These are phyloP conservation scores for Pyrrhia umbra DNA, from an alignment of 2,888 invertebrate species.

Conservation along the genomic window DNA sequence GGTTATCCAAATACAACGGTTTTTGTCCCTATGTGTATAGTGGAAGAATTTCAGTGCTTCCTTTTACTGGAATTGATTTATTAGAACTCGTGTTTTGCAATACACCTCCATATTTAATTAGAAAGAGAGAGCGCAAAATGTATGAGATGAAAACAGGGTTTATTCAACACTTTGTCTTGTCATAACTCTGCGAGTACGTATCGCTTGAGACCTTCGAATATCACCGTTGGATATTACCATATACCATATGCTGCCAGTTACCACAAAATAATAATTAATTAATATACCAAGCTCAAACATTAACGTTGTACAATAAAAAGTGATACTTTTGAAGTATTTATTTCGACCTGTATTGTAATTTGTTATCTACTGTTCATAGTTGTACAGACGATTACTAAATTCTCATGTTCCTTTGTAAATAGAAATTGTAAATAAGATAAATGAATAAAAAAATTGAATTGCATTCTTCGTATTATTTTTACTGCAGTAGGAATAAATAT, in stretches of 20 bases:
- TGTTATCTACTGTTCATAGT: constrained; percentile 8
- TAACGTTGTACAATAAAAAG: constrained; percentile 14
- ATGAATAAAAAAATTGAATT: constrained; percentile 37
- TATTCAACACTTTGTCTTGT: too few species aligned
- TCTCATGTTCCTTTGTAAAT: constrained; percentile 54
- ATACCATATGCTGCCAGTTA: background rate
- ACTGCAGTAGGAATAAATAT: too few species aligned
- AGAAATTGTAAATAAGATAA: constrained; percentile 52
- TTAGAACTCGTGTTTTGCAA: too few species aligned
- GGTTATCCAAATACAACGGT: too few species aligned
- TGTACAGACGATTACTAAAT: constrained; percentile 49
- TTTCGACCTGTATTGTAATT: constrained; percentile 25
- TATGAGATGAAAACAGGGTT: background rate
- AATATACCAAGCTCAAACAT: constrained; percentile 30
- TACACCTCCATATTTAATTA: too few species aligned
- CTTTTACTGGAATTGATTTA: too few species aligned
- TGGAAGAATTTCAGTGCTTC: too few species aligned
- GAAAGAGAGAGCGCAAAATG: background rate
- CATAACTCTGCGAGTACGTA: too few species aligned
- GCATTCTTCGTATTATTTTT: constrained; percentile 8
- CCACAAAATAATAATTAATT: constrained; percentile 11
- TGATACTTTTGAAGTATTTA: constrained; percentile 37
- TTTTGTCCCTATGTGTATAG: too few species aligned
- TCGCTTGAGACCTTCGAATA: too few species aligned
- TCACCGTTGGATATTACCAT: too few species aligned